A percentile compares a stretch with the other conserved stretches of the same genome.
Conservation (phyloP, 1,140 invertebrate species). For the Glossosoma conforme region DNA sequence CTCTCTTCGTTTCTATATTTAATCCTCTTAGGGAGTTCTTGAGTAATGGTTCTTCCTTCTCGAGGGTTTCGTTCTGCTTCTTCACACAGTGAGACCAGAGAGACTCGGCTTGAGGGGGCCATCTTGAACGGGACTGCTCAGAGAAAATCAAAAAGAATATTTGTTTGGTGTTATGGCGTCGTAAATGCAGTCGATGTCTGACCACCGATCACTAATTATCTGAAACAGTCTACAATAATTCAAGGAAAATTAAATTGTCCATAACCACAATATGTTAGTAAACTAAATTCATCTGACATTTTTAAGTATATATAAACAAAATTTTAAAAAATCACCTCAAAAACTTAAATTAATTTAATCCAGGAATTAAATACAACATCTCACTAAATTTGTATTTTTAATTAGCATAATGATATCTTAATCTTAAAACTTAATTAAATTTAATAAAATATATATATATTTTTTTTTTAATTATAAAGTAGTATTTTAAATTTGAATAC, state of each 20-base stretch:
- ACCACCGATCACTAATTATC: background rate
- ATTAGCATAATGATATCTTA: background rate
- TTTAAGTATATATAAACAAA: background rate
- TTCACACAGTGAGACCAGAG: slow-evolving; percentile 5
- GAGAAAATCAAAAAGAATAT: slow-evolving; percentile 23
- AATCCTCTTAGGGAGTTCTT: slow-evolving; percentile 3
- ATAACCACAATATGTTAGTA: background rate
- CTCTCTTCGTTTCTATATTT: background rate
- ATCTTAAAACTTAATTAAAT: background rate
- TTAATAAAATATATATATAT: background rate
- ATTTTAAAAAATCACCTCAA: too few species aligned
- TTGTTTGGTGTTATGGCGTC: too few species aligned
- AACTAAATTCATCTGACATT: background rate
- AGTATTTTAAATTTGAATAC: background rate
- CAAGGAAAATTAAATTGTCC: background rate
- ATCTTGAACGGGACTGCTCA: slow-evolving; percentile 29
- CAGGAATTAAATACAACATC: too few species aligned
- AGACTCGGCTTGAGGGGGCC: slow-evolving; percentile 8
- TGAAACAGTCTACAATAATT: background rate
- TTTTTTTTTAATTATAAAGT: background rate
- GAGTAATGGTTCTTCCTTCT: slow-evolving; percentile 14
- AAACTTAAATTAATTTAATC: too few species aligned
- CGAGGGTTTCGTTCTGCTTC: slow-evolving; percentile 11
- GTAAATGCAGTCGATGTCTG: too few species aligned
- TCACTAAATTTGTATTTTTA: background rate